Base-by-base conservation (phyloP, 2,888 invertebrate genomes). In the Drosophila neotestacea region DNA sequence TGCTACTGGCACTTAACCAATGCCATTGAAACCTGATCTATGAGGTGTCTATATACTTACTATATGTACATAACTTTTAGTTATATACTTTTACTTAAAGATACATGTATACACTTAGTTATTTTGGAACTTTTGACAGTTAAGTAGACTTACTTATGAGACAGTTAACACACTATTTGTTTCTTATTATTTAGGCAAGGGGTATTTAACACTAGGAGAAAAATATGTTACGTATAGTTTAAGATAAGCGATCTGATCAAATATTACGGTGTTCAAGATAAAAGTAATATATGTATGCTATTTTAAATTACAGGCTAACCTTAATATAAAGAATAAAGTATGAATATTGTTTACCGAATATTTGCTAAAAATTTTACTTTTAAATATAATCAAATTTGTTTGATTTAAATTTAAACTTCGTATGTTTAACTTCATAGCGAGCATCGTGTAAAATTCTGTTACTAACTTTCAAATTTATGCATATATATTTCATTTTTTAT, bases 21-120 rank as follows among this genome's bases (percentile, higher is more conserved):
- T 66, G 77, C 32, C 78, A 78, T 73, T 77, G 69, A 78, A 78
- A 67, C 41, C 44, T 56, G 54, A 59, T 73, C n/a, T 13, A 16
- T 54, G 34, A 46, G 30, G n/a, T 59, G 11, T 39, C 27, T 46
- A 46, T 7, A 34, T 27, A 44, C 27, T 10, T 36, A 16, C 22
- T 5, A 16, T 47, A 47, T 11, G 46, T 46, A 54, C 36, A 34
- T 16, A 28, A 9, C 3, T 11, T 7, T 0, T 39, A 22, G 7
- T 38, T 44, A 54, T 44, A 39, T 50, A 50, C 22, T 27, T 44
- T 44, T 44, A 28, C 44, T 27, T 36, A 30, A n/a, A 64, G 1
- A 16, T 36, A 50, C 39, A 56, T 0, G 41, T 48, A 4, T 2
- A 2, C 30, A 13, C 22, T 28, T 39, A 51, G 22, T 41, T 55